Percentiles rank a stretch among this genome's conserved stretches.
phyloP scores from a whole-genome alignment of 2,113 vertebrate genomes.

The Myocastor coypus region DNA sequence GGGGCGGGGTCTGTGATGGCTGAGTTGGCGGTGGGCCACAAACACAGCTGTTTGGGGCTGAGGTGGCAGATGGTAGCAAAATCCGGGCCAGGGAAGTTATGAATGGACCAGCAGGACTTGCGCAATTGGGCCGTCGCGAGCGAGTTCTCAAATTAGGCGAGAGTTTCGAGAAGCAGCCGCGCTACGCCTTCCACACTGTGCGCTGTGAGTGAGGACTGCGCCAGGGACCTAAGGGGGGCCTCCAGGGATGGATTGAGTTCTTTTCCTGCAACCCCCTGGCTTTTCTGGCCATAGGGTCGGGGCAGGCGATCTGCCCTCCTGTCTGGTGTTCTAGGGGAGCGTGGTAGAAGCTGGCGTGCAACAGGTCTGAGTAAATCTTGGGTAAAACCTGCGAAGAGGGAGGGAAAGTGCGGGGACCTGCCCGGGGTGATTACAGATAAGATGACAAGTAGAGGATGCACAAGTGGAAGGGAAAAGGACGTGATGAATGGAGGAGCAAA shows the following conservation, averaged over 20 bases:
- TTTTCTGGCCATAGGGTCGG: neutral
- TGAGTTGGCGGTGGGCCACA: fast-evolving
- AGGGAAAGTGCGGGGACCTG: neutral
- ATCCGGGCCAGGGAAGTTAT: conserved; percentile 83
- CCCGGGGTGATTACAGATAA: neutral
- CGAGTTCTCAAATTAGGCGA: conserved; percentile 94
- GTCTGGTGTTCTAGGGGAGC: neutral
- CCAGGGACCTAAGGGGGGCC: neutral
- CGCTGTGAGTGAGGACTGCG: conserved; percentile 92
- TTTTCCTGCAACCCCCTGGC: neutral
- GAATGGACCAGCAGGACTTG: conserved; percentile 90
- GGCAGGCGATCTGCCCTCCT: neutral
- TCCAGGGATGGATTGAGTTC: neutral
- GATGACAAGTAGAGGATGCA: neutral
- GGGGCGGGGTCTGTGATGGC: neutral
- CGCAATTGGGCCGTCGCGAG: conserved; percentile 93
- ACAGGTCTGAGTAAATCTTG: conserved; percentile 25
- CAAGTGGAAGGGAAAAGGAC: neutral
- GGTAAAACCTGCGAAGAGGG: neutral
- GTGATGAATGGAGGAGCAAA: conserved; percentile 6
- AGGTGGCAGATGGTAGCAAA: conserved; percentile 78
- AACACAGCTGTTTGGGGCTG: neutral
- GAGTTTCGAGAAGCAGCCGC: conserved; percentile 95
- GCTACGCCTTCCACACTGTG: conserved; percentile 96
- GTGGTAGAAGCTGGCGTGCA: neutral